phyloP scores from a whole-genome alignment of 2,888 invertebrate genomes.

The Agrotis ipsilon region DNA sequence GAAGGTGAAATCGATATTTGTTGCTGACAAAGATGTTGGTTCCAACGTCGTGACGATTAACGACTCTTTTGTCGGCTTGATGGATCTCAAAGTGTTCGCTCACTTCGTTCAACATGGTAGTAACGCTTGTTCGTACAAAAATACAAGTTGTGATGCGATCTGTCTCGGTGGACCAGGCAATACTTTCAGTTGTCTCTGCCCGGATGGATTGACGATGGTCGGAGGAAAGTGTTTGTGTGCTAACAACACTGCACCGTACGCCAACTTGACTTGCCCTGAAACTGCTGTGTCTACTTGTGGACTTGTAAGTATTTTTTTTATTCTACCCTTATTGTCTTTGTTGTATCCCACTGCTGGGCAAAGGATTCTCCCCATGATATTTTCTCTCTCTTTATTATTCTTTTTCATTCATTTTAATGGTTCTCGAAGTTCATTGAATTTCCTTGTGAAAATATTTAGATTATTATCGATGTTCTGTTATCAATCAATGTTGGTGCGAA shows the following conservation, averaged over 20 bases:
- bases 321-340: not conserved
- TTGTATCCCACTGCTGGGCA: not conserved
- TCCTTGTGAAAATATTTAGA: constrained; percentile 24
- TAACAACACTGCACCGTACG: constrained; percentile 91
- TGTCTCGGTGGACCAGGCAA: constrained; percentile 95
- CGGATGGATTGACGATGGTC: constrained; percentile 93
- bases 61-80: constrained; percentile 93
- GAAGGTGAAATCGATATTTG: constrained; percentile 95
- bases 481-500: constrained; percentile 6
- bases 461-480: constrained; percentile 24
- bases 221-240: constrained; percentile 94
- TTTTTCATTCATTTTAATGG: no score
- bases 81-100: constrained; percentile 96
- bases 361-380: not conserved
- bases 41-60: constrained; percentile 91
- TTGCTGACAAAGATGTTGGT: constrained; percentile 95
- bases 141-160: constrained; percentile 93
- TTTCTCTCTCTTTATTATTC: not conserved
- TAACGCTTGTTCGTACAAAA: constrained; percentile 93
- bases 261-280: constrained; percentile 94
- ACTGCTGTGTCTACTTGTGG: constrained; percentile 91
- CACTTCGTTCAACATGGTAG: constrained; percentile 94
- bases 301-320: constrained; percentile 76
- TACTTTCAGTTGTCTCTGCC: constrained; percentile 94
- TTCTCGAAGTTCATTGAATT: constrained; percentile 11